Percentiles rank a stretch among this genome's conserved stretches.
Evolutionary conservation across 2,113 vertebrate genomes (phyloP).

Genomic region (Gallinago jamesoni): DNA sequence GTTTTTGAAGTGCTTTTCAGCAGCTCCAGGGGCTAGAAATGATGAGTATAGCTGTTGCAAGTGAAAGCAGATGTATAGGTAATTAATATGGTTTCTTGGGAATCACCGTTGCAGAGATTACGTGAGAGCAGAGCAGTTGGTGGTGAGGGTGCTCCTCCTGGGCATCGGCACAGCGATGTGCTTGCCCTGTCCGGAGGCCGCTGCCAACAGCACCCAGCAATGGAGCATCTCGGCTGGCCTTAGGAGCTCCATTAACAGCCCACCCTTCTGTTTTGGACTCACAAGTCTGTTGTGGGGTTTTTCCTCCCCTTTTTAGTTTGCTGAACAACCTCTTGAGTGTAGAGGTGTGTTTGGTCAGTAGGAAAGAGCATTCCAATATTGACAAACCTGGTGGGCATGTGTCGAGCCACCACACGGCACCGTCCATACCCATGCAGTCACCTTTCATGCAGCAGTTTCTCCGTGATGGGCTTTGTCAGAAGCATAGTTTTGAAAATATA

Average conservation of each 20-base stretch:
- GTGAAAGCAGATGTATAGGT: neutral
- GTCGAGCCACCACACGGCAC: neutral
- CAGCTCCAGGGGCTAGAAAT: neutral
- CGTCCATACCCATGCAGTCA: rapidly evolving
- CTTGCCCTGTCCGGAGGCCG: neutral
- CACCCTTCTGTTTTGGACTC: neutral
- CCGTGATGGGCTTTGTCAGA: neutral
- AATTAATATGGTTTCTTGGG: neutral
- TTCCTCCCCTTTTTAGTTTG: rapidly evolving
- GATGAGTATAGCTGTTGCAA: neutral
- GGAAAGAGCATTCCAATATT: neutral
- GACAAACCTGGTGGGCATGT: rapidly evolving
- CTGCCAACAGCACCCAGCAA: neutral
- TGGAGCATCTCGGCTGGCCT: rapidly evolving
- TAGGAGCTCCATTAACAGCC: neutral
- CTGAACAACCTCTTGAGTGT: neutral
- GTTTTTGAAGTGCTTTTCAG: neutral
- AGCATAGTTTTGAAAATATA: neutral
- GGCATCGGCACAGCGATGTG: rapidly evolving
- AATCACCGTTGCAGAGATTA: too few species aligned
- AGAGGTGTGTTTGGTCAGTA: neutral
- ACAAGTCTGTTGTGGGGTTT: neutral
- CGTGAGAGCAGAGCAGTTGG: neutral
- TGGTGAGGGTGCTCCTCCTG: rapidly evolving
- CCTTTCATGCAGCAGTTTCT: neutral